Base-by-base conservation (phyloP, 2,888 invertebrate species). In the Lycocerus yunnanus region DNA sequence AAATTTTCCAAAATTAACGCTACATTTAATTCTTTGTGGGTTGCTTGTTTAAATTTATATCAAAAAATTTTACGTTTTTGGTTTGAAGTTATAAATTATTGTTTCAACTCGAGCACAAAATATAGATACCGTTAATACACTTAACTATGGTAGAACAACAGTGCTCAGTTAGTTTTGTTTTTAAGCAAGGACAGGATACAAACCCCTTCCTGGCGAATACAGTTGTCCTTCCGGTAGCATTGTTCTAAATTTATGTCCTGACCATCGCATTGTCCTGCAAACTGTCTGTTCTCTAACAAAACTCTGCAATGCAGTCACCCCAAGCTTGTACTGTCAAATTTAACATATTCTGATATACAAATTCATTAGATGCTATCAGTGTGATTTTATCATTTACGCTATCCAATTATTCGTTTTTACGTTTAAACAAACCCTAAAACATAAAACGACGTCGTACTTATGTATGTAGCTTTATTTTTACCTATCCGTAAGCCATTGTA, bases 221-320 rank as follows among this genome's bases (percentile, higher is more conserved):
- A 82, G 83, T 83, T 82, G 81, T 84, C 82, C 85, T 84, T 85
- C 84, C 85, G 84, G 83, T 83, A 82, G 83, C 83, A 85, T 85
- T 85, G 86, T 85, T 81, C 84, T 79, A 82, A 82, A 86, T 86
- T 86, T 86, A 86, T 86, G 85, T 84, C 82, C 84, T 84, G 84
- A 83, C 79, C 83, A 82, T 77, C 82, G 84, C 83, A 85, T 84
- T 85, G 85, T 85, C 84, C 84, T 84, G 84, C 83, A 84, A 84
- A 84, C 83, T 85, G 84, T 84, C 84, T 81, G 82, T 81, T 75
- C 72, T 76, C 82, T 82, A 82, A 83, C 82, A 84, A 80, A 85
- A 83, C 84, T 84, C 84, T 82, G 85, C 84, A 85, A 81, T 84
- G 84, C 84, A 84, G 84, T 82, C 80, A 79, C 80, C 79, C 78